Conservation (phyloP, 2,888 invertebrate species). For the Caenorhabditis sp. region DNA sequence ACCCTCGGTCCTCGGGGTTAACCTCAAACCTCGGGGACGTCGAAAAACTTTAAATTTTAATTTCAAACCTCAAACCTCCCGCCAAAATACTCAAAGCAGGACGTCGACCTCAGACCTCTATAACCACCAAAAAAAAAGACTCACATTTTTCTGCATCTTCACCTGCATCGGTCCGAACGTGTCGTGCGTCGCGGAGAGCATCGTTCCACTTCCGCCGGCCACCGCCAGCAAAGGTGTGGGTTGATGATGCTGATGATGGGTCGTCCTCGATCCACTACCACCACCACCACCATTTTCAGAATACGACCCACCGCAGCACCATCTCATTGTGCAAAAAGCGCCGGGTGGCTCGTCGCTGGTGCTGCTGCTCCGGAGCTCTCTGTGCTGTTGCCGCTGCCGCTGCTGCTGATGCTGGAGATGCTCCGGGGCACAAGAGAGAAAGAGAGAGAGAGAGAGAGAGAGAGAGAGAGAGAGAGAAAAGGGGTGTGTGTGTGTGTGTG, state of each 20-base stretch:
- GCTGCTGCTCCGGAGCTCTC: background rate
- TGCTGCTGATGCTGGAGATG: too few relatives aligned
- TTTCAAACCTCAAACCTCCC: background rate
- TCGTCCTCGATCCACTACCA: slow-evolving; percentile 1
- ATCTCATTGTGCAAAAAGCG: slow-evolving; percentile 65
- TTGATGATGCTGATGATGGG: background rate
- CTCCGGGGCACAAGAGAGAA: too few relatives aligned
- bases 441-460: too few relatives aligned
- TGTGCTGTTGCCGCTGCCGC: too few relatives aligned
- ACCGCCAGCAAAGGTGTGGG: slow-evolving; percentile 55
- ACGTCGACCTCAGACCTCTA: too few relatives aligned
- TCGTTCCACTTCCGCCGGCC: slow-evolving; percentile 8
- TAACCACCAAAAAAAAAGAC: slow-evolving; percentile 28
- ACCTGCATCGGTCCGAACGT: slow-evolving; percentile 77
- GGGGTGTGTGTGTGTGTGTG: slow-evolving; percentile 10
- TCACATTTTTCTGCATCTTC: slow-evolving; percentile 72
- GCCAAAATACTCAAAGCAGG: background rate
- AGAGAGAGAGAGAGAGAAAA: slow-evolving; percentile 8
- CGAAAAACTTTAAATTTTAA: background rate
- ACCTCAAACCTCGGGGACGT: too few relatives aligned
- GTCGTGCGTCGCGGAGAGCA: slow-evolving; percentile 46
- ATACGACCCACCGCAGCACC: slow-evolving; percentile 70
- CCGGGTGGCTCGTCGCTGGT: background rate
- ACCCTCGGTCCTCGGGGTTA: too few relatives aligned
- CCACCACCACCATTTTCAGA: slow-evolving; percentile 60